Conservation (phyloP, 2,113 vertebrate genomes). For the Prolemur simus region DNA sequence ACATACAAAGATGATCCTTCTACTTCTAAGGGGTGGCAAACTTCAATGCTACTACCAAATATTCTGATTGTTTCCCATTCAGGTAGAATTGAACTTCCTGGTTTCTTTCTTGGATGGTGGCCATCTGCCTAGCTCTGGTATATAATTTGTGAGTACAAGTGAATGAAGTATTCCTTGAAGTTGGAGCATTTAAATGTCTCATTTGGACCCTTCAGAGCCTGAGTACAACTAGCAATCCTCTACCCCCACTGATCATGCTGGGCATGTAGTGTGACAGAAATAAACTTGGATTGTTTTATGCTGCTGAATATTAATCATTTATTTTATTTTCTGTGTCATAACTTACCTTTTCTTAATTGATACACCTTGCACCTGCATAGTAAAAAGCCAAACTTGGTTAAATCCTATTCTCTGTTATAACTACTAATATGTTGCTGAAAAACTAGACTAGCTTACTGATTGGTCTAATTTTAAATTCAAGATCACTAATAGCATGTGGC, state of each 20-base stretch:
- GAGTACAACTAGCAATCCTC: not conserved
- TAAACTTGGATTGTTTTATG: not conserved
- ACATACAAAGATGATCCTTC: not conserved
- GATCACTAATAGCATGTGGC: not conserved
- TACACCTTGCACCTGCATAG: rapidly evolving
- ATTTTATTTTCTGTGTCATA: not conserved
- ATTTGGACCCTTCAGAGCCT: not conserved
- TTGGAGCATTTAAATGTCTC: not conserved
- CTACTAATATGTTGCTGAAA: not conserved
- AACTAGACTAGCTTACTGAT: not conserved
- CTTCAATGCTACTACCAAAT: not conserved
- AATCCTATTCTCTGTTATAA: not conserved
- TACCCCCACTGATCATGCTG: not conserved
- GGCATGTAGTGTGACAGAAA: not conserved
- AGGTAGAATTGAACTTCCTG: not conserved
- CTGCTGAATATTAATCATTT: not conserved
- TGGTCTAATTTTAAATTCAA: not conserved
- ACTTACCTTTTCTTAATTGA: not conserved
- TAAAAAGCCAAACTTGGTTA: not conserved
- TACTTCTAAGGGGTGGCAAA: not conserved
- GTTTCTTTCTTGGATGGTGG: not conserved
- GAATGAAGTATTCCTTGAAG: not conserved
- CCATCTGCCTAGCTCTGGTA: not conserved
- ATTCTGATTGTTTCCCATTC: not conserved
- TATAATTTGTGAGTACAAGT: not conserved